A percentile compares a stretch with the other conserved stretches of the same genome.
Evolutionary conservation across 2,113 vertebrate genomes (phyloP).

Genomic region (Gymnobelideus leadbeateri): DNA sequence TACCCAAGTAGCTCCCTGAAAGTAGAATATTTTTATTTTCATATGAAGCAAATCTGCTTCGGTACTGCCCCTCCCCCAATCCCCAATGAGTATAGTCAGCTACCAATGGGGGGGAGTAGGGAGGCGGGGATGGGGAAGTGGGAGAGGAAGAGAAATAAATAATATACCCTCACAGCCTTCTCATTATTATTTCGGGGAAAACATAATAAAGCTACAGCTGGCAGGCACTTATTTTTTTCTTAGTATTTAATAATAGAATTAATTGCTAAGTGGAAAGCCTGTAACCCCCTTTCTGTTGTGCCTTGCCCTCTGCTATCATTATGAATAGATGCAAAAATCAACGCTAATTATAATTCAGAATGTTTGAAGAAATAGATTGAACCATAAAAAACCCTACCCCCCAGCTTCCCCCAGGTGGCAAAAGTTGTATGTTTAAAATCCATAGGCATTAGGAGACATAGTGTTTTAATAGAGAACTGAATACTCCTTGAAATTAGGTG

Average conservation of each 20-base stretch:
- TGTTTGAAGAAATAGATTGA: conserved; percentile 81
- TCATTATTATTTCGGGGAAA: conserved; percentile 87
- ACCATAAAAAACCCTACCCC: conserved; percentile 56
- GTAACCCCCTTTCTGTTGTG: conserved; percentile 81
- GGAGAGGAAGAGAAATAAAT: conserved; percentile 74
- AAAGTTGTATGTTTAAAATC: conserved; percentile 4
- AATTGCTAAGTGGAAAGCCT: conserved; percentile 87
- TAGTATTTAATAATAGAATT: conserved; percentile 89
- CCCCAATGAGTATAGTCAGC: not conserved
- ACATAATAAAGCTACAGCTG: conserved; percentile 89
- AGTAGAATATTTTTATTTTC: conserved; percentile 11
- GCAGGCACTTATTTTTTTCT: conserved; percentile 86
- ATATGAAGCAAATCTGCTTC: not conserved
- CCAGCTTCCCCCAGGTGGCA: conserved; percentile 1
- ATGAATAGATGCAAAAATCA: conserved; percentile 84
- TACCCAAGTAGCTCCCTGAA: not conserved
- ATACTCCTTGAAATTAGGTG: not conserved
- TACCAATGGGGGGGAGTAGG: conserved; percentile 12
- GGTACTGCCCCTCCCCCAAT: not conserved
- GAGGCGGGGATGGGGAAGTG: conserved; percentile 65
- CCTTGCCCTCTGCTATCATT: conserved; percentile 84
- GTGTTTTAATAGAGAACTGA: not conserved
- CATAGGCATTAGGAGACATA: not conserved
- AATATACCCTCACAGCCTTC: conserved; percentile 82
- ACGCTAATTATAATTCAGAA: conserved; percentile 84